A percentile compares a stretch with the other conserved stretches of the same genome.
Conservation (phyloP, 2,888 invertebrate species). For the Machimus rusticus region DNA sequence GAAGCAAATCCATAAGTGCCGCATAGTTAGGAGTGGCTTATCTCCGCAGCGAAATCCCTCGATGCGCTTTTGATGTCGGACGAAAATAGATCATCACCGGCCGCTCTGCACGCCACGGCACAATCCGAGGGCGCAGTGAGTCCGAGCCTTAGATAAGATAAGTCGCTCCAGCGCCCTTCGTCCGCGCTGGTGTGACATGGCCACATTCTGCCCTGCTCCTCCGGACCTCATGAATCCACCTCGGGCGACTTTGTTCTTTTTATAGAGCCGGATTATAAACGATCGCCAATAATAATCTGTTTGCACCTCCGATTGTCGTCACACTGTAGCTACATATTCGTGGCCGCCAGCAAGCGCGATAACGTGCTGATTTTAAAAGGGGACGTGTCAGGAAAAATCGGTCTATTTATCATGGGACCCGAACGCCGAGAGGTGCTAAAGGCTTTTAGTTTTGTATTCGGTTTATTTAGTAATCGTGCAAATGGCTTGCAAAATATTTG, state of each 20-base stretch:
- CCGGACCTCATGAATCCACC: neutral
- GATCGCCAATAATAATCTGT: slow-evolving; percentile 21
- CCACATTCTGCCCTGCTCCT: neutral
- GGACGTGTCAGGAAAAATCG: neutral
- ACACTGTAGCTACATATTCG: neutral
- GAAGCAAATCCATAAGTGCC: slow-evolving; percentile 19
- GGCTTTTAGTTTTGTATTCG: neutral
- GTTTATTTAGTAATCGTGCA: neutral
- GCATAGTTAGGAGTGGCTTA: slow-evolving; percentile 28
- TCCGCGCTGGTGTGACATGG: neutral
- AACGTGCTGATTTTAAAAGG: neutral
- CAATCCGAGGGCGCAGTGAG: neutral
- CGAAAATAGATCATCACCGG: slow-evolving; percentile 15
- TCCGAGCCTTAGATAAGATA: slow-evolving; percentile 3
- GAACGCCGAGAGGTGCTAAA: neutral
- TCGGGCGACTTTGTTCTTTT: slow-evolving; percentile 4
- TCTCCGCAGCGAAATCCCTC: neutral
- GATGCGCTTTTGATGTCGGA: slow-evolving; percentile 29
- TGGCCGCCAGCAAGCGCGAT: neutral
- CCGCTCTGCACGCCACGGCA: neutral
- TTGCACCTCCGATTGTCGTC: slow-evolving; percentile 15
- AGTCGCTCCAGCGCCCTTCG: neutral
- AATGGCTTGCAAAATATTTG: neutral
- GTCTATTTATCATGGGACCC: neutral
- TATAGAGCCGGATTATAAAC: slow-evolving; percentile 6